A percentile compares a stretch with the other conserved stretches of the same genome.
Conservation (phyloP, 2,888 invertebrate genomes). For the Chrysina gloriosa region DNA sequence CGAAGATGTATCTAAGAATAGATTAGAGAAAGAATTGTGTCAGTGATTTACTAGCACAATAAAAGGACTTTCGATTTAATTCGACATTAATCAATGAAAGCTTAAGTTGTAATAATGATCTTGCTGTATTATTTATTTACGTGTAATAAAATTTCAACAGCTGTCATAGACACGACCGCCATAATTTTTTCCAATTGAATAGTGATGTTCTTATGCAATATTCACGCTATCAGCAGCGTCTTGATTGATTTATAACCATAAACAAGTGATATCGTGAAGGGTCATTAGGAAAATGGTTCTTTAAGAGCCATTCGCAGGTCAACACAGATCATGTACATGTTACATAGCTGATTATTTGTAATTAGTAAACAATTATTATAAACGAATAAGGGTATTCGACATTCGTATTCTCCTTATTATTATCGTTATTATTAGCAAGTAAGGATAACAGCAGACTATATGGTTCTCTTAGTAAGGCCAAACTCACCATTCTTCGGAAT, state of each 20-base stretch:
- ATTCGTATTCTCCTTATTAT: too few relatives aligned
- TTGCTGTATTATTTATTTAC: too few relatives aligned
- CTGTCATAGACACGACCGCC: background rate
- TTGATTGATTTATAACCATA: conserved; percentile 47
- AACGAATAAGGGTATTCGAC: too few relatives aligned
- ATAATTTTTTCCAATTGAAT: conserved; percentile 22
- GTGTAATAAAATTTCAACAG: background rate
- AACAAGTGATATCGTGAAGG: conserved; percentile 47
- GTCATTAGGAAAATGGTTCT: conserved; percentile 45
- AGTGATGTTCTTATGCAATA: conserved; percentile 22
- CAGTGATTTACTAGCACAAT: too few relatives aligned
- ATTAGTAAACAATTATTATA: conserved; percentile 43
- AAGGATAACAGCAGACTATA: too few relatives aligned
- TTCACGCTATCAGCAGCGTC: conserved; percentile 18
- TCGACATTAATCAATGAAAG: too few relatives aligned
- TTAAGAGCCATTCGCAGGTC: conserved; percentile 45
- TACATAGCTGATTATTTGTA: conserved; percentile 41
- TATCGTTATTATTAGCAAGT: too few relatives aligned
- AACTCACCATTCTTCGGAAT: conserved; percentile 52
- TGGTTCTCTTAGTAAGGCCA: conserved; percentile 16
- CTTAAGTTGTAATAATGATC: too few relatives aligned
- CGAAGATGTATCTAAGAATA: too few relatives aligned
- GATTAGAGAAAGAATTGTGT: too few relatives aligned
- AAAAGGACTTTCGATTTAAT: too few relatives aligned
- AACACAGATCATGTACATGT: conserved; percentile 31